phyloP scores from a whole-genome alignment of 2,888 invertebrate species.

The Silvanus unidentatus region DNA sequence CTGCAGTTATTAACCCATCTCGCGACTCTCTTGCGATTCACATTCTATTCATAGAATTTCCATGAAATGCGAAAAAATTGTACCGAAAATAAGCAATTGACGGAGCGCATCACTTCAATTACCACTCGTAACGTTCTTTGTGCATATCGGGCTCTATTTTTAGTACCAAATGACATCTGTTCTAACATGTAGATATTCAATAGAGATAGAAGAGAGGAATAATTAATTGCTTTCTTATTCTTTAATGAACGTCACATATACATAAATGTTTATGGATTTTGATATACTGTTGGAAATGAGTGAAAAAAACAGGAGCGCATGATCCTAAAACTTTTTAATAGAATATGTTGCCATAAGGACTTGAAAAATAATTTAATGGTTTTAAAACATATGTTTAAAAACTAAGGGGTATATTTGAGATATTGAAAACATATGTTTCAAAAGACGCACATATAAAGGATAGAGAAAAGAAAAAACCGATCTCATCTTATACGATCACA shows the following conservation, averaged over 20 bases:
- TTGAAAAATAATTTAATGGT: slow-evolving; percentile 27
- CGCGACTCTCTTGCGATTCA: too few relatives aligned
- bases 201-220: slow-evolving; percentile 18
- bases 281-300: neutral
- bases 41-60: too few relatives aligned
- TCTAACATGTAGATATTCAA: slow-evolving; percentile 25
- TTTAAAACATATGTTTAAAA: slow-evolving; percentile 24
- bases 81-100: too few relatives aligned
- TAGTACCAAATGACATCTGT: slow-evolving; percentile 25
- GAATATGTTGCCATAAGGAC: slow-evolving; percentile 1
- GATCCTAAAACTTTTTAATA: neutral
- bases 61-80: too few relatives aligned
- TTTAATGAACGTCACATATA: slow-evolving; percentile 27
- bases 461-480: neutral
- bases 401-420: slow-evolving; percentile 25
- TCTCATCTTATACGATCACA: too few relatives aligned
- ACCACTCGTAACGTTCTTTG: neutral
- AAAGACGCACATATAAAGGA: neutral
- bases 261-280: slow-evolving; percentile 20
- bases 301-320: neutral
- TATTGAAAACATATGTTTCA: slow-evolving; percentile 26
- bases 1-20: too few relatives aligned
- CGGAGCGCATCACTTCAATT: neutral
- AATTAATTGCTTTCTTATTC: slow-evolving; percentile 6
- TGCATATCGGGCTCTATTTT: slow-evolving; percentile 19